phyloP scores from a whole-genome alignment of 2,113 vertebrate genomes.

The Sebastes fasciatus region DNA sequence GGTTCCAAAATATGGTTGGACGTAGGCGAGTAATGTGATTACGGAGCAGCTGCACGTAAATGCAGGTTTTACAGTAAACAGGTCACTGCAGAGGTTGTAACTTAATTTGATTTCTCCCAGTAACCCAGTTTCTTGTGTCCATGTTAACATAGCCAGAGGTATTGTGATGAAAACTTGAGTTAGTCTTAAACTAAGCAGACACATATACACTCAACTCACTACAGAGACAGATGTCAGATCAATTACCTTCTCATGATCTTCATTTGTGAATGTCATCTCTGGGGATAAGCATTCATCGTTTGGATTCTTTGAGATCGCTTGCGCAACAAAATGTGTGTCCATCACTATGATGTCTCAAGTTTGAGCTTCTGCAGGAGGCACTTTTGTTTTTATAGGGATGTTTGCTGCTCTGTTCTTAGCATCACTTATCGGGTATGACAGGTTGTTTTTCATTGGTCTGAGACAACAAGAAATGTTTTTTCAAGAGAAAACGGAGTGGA shows the following conservation, averaged over 20 bases:
- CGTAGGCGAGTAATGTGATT: not conserved
- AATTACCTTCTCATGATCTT: not conserved
- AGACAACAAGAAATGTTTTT: too few species aligned
- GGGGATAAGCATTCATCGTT: not conserved
- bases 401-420: not conserved
- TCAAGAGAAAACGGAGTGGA: not conserved
- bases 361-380: not conserved
- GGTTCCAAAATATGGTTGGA: not conserved
- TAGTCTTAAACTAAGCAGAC: not conserved
- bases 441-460: not conserved
- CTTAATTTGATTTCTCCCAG: not conserved
- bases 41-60: too few species aligned
- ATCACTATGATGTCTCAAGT: not conserved
- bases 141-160: not conserved
- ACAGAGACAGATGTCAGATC: too few species aligned
- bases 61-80: not conserved
- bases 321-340: not conserved
- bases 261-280: not conserved
- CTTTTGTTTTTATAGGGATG: not conserved
- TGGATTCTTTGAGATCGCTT: not conserved
- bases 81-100: too few species aligned
- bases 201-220: not conserved
- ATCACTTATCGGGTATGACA: not conserved
- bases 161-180: not conserved
- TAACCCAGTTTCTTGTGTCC: not conserved